Base-by-base conservation (phyloP, 2,888 invertebrate species). In the Spatulosminthurus flaviceps region DNA sequence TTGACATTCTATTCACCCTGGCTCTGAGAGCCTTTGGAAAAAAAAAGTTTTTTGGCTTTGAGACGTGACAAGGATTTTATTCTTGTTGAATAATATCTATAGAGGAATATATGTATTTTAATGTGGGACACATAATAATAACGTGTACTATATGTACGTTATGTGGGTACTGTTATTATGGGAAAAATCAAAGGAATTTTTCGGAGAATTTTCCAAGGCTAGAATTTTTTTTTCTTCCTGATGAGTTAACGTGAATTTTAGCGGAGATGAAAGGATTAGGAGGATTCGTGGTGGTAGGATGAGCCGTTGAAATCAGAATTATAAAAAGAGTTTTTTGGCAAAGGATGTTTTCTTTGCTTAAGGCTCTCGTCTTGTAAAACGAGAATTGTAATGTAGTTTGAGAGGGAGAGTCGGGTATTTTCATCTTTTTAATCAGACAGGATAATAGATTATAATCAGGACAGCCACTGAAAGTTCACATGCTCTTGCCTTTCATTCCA, bases 381-480 rank as follows among this genome's bases (percentile, higher is more conserved):
- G 60, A 29, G 73, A 73, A 51, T 28, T 73, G 29, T 41, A 19
- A 22, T 34, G 51, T 51, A 16, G 51, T 51, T 51, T 51, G 9
- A 51, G 9, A 28, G 9, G 16, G 9, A 28, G 51, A 67, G 76
- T 42, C 76, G 76, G 76, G 76, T 76, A 66, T 76, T 76, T 76
- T 69, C 76, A 76, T 76, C 67, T 66, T 67, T 66, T 74, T 28
- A 61, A 75, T 75, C 34, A 75, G 75, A 41, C 11, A 61, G 34
- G 75, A 75, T 75, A 75, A 75, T 75, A 76, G 43, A 69, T 74
- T 74, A 60, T 24, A 26, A 74, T 74, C 61, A 74, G 34, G 64
- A 28, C 11, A 73, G 60, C 43, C 60, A 51, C 74, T 74, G 74
- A 74, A 74, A 74, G 74, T 74, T 74, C 74, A 74, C 74, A 74